A percentile compares a stretch with the other conserved stretches of the same genome.
Conservation (phyloP, 2,113 vertebrate genomes). For the Sorex fumeus region DNA sequence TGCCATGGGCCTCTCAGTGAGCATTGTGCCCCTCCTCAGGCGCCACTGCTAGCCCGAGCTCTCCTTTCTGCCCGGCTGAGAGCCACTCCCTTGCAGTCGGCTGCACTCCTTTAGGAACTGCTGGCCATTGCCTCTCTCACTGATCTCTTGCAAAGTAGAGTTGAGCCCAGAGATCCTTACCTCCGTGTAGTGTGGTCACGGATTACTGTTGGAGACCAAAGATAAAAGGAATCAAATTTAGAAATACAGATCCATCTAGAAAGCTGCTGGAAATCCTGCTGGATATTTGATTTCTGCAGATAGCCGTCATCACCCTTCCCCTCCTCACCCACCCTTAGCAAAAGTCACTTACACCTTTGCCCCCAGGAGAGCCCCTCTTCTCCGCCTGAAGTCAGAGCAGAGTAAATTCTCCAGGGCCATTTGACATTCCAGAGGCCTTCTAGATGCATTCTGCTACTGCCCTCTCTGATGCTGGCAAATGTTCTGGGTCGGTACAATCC, state of each 20-base stretch:
- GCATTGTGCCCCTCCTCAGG: slow-evolving; percentile 4
- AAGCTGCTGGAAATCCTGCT: slow-evolving; percentile 17
- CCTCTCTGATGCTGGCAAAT: slow-evolving; percentile 22
- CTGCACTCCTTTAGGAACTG: not conserved
- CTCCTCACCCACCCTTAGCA: not conserved
- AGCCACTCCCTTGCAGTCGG: too few relatives aligned
- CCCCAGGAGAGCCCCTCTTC: not conserved
- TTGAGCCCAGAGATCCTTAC: slow-evolving; percentile 8
- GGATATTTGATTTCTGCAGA: slow-evolving; percentile 4
- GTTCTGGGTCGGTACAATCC: not conserved
- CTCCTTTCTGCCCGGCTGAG: not conserved
- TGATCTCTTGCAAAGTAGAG: slow-evolving; percentile 20
- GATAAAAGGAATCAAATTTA: slow-evolving; percentile 57
- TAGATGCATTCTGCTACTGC: not conserved
- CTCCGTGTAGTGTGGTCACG: slow-evolving; percentile 20
- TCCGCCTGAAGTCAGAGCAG: slow-evolving; percentile 12
- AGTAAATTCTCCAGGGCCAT: not conserved
- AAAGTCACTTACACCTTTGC: slow-evolving; percentile 15
- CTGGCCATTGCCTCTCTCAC: not conserved
- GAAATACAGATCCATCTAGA: slow-evolving; percentile 33
- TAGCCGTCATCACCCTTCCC: not conserved
- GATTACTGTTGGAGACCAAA: slow-evolving; percentile 11
- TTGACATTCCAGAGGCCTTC: slow-evolving; percentile 36
- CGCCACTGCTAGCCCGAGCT: not conserved
- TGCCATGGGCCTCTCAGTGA: not conserved